A percentile compares a stretch with the other conserved stretches of the same genome.
Evolutionary conservation across 2,888 invertebrate genomes (phyloP).

Genomic region (Drepanosiphum platanoidis): DNA sequence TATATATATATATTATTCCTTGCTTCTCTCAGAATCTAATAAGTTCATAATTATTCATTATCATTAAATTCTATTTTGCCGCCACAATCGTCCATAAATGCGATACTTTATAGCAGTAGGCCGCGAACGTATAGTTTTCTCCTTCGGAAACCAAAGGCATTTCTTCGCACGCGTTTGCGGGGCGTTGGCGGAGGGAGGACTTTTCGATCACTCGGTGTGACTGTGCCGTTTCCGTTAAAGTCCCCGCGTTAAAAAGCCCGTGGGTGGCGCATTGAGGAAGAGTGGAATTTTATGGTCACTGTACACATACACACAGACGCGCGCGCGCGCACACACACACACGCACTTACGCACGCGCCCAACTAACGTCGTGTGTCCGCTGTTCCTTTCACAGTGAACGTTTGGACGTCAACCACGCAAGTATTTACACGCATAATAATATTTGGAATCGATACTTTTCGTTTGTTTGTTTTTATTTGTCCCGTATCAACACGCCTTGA

Average conservation of each 20-base stretch:
- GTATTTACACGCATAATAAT: constrained; percentile 17
- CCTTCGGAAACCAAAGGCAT: too few relatives aligned
- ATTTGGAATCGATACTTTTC: background rate
- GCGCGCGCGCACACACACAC: background rate
- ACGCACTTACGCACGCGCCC: background rate
- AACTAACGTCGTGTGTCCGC: background rate
- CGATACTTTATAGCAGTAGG: too few relatives aligned
- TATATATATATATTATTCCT: too few relatives aligned
- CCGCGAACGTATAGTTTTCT: too few relatives aligned
- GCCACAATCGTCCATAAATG: too few relatives aligned
- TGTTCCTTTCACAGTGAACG: constrained; percentile 26
- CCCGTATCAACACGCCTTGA: background rate
- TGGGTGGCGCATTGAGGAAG: constrained; percentile 25
- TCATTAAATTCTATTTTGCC: too few relatives aligned
- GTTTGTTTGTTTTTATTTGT: background rate
- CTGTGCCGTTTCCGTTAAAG: constrained; percentile 11
- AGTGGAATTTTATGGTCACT: constrained; percentile 50
- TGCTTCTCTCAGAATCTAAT: too few relatives aligned
- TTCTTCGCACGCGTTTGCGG: background rate
- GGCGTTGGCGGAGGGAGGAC: background rate
- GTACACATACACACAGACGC: background rate
- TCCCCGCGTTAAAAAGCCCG: constrained; percentile 30
- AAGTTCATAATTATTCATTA: too few relatives aligned
- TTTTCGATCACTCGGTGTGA: constrained; percentile 17
- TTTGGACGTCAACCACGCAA: constrained; percentile 42